phyloP scores from a whole-genome alignment of 2,888 invertebrate species.

The Drymonia ruficornis region DNA sequence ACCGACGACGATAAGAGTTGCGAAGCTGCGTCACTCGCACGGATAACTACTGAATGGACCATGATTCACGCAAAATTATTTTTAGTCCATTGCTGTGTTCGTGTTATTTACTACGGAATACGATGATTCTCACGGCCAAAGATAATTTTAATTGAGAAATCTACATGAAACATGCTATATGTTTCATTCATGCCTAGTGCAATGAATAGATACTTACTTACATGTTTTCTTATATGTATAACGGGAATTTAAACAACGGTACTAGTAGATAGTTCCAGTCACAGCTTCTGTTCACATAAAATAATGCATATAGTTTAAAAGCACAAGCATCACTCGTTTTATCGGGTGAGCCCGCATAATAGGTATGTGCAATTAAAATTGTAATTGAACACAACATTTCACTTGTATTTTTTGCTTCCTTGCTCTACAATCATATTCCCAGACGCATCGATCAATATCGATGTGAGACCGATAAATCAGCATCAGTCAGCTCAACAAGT shows the following conservation, averaged over 20 bases:
- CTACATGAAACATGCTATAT: slow-evolving; percentile 22
- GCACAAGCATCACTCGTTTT: slow-evolving; percentile 13
- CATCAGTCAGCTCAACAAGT: slow-evolving; percentile 69
- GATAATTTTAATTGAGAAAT: slow-evolving; percentile 47
- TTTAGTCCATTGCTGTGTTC: slow-evolving; percentile 64
- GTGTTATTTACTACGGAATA: slow-evolving; percentile 71
- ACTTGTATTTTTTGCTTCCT: slow-evolving; percentile 32
- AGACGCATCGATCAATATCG: slow-evolving; percentile 75
- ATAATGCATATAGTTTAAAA: not conserved
- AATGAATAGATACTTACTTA: slow-evolving; percentile 11
- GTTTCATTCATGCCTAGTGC: slow-evolving; percentile 25
- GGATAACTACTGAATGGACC: slow-evolving; percentile 60
- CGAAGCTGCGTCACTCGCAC: slow-evolving; percentile 63
- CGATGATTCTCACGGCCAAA: slow-evolving; percentile 59
- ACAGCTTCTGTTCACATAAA: not conserved
- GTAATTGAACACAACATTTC: slow-evolving; percentile 26
- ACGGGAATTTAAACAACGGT: not conserved
- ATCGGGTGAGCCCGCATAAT: slow-evolving; percentile 19
- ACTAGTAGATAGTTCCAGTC: not conserved
- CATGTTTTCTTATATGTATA: not conserved
- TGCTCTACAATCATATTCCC: slow-evolving; percentile 46
- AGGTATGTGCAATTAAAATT: slow-evolving; percentile 21
- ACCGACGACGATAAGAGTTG: slow-evolving; percentile 53
- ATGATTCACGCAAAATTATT: slow-evolving; percentile 74
- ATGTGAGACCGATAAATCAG: slow-evolving; percentile 75